phyloP scores from a whole-genome alignment of 2,797 vertebrate species.

The Rhinoraja longicauda region DNA sequence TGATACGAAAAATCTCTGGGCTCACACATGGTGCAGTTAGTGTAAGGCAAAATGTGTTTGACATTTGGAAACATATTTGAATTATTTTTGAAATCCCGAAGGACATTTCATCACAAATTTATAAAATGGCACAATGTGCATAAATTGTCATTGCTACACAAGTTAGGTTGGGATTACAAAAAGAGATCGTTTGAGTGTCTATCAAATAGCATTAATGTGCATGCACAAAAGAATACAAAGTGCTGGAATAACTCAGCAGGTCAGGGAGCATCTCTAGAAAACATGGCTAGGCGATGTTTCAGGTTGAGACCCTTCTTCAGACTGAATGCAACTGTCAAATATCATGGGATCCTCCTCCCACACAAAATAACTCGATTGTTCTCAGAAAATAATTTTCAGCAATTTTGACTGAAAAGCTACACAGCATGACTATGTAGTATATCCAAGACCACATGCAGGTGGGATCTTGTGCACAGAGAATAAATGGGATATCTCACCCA shows the following conservation, averaged over 20 bases:
- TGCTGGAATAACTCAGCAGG: too few species aligned
- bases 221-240: background rate
- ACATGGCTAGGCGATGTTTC: too few species aligned
- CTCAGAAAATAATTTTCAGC: background rate
- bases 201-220: background rate
- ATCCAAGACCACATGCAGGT: background rate
- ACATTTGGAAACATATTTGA: background rate
- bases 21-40: background rate
- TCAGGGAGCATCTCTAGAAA: too few species aligned
- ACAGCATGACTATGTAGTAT: background rate
- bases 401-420: background rate
- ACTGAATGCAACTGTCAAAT: background rate
- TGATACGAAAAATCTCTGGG: background rate
- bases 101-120: slow-evolving; percentile 5
- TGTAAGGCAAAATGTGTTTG: background rate
- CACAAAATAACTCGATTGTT: background rate
- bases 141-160: background rate
- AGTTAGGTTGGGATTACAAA: background rate
- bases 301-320: too few species aligned
- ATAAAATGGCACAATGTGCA: background rate
- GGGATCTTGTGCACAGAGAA: background rate
- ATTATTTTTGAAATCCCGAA: background rate
- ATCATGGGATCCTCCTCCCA: background rate
- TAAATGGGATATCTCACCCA: background rate
- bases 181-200: background rate